phyloP scores from a whole-genome alignment of 2,113 vertebrate genomes.

The Pteronura brasiliensis region DNA sequence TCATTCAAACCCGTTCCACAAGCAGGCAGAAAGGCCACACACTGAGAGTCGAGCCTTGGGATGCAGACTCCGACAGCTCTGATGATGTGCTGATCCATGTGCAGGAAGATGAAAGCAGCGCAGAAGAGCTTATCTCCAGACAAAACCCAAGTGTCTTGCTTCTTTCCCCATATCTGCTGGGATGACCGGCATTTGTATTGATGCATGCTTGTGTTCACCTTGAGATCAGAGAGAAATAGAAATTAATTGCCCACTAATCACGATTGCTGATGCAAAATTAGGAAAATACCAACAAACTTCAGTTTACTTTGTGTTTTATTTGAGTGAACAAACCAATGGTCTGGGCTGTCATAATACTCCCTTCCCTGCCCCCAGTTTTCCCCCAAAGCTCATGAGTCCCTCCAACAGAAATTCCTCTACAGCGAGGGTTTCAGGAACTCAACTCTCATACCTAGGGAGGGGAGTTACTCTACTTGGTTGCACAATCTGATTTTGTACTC shows the following conservation, averaged over 20 bases:
- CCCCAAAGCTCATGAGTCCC: not conserved
- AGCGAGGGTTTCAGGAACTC: not conserved
- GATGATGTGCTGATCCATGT: not conserved
- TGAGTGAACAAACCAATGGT: not conserved
- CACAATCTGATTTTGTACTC: not conserved
- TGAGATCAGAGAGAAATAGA: slow-evolving; percentile 13
- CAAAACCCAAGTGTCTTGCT: not conserved
- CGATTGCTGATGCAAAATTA: not conserved
- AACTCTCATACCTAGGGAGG: not conserved
- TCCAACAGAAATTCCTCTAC: not conserved
- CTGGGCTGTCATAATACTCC: not conserved
- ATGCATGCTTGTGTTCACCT: not conserved
- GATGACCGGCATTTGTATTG: not conserved
- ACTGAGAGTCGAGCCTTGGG: not conserved
- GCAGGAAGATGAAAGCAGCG: not conserved
- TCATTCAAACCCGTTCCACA: not conserved
- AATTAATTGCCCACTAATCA: not conserved
- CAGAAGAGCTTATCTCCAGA: not conserved
- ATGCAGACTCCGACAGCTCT: not conserved
- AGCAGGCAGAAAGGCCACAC: not conserved
- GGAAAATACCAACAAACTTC: not conserved
- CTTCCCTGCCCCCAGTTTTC: not conserved
- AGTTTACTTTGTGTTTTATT: slow-evolving; percentile 30
- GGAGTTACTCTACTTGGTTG: not conserved
- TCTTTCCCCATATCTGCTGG: not conserved